Base-by-base conservation (phyloP, 1,140 invertebrate species). In the Argopecten irradians region DNA sequence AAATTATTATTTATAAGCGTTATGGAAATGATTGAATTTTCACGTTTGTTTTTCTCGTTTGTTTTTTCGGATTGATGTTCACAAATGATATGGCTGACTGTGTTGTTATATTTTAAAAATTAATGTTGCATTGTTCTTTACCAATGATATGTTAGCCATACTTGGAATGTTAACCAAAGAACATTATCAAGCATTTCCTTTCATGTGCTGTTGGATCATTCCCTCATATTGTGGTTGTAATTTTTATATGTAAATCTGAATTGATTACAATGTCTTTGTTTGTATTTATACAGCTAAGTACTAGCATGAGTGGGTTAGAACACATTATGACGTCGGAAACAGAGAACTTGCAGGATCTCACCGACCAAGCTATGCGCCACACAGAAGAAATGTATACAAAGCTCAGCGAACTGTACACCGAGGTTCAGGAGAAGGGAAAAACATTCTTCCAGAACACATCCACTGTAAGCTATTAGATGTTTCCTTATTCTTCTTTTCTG, bases 361-460 rank as follows among this genome's bases (percentile, higher is more conserved):
- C 94, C 28, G 94, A 95, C 84, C 87, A 90, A 19, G 94, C 94
- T 83, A 90, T 95, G 33, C 93, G 93, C 85, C 93, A 95, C 90
- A 94, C 94, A 39, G 93, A 95, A 83, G 91, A 93, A 88, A 92
- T 94, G 89, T 95, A 93, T 91, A 93, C 89, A 19, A 92, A 92
- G 83, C 91, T 92, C 95, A 86, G 88, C 90, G 88, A 93, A 90
- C 94, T 92, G 91, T 94, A 94, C 85, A 90, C 95, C 94, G 91
- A 94, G 96, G 84, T 96, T 35, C 96, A 97, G 93, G 96, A 96
- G 88, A 96, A 96, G 90, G 97, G 97, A 34, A 96, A 97, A 90
- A 96, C 96, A 91, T 98, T 98, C 94, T 96, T 97, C 91, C 96
- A 97, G 86, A 96, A 97, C n/a, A n/a, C n/a, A n/a, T n/a, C n/a